These are phyloP conservation scores for Drosophila rufa DNA, from an alignment of 1,140 invertebrate species.

Conservation along the genomic window DNA sequence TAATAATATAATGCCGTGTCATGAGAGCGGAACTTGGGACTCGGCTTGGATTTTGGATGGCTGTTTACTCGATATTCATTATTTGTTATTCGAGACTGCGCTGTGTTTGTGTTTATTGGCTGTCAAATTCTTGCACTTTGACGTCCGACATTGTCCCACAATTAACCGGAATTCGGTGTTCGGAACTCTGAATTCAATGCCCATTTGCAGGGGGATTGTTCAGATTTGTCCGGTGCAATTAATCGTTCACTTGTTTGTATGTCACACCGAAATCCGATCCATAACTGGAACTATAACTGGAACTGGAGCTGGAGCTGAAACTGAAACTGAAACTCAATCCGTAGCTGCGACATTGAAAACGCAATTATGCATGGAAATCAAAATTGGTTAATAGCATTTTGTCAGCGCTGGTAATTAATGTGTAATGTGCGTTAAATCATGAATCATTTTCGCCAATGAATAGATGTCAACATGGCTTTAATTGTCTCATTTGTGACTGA, in stretches of 20 bases:
- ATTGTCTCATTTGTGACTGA: conserved; percentile 40
- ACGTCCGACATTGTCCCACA: conserved; percentile 70
- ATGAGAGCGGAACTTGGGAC: conserved; percentile 65
- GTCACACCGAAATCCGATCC: conserved; percentile 32
- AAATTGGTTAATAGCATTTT: conserved; percentile 61
- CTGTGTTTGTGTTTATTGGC: conserved; percentile 47
- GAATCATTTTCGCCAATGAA: conserved; percentile 56
- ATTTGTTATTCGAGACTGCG: conserved; percentile 27
- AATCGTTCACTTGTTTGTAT: conserved; percentile 77
- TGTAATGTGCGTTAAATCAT: conserved; percentile 60
- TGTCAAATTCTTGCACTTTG: conserved; percentile 81
- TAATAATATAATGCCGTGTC: conserved; percentile 69
- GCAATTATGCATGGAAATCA: conserved; percentile 63
- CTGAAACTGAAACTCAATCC: conserved; percentile 1
- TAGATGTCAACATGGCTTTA: conserved; percentile 40
- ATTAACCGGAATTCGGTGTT: conserved; percentile 55
- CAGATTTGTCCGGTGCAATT: conserved; percentile 63
- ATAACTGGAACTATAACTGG: conserved; percentile 21
- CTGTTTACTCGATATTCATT: conserved; percentile 34
- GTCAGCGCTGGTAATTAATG: conserved; percentile 64
- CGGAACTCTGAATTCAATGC: conserved; percentile 38
- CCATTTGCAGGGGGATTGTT: conserved; percentile 58
- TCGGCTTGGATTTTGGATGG: conserved; percentile 11
- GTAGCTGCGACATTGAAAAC: conserved; percentile 68
- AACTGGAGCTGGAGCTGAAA: conserved; percentile 9